phyloP scores from a whole-genome alignment of 2,888 invertebrate species.

The Leuctra nigra region DNA sequence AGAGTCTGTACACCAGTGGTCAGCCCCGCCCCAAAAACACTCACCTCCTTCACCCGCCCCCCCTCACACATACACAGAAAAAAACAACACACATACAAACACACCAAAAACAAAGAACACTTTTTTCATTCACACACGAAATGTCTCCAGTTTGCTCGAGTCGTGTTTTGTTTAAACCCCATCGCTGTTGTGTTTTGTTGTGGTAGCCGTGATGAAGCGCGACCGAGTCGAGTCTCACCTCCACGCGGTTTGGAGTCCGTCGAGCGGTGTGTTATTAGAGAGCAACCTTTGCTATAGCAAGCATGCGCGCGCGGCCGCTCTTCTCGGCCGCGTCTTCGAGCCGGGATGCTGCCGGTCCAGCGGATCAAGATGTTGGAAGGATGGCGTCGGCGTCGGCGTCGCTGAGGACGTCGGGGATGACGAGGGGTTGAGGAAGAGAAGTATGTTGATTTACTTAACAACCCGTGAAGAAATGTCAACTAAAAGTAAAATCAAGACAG shows the following conservation, averaged over 20 bases:
- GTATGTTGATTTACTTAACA: too few species aligned
- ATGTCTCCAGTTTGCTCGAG: not conserved
- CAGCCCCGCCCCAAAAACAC: slow-evolving; percentile 37
- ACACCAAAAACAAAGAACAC: not conserved
- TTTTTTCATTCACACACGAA: not conserved
- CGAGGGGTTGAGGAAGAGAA: too few species aligned
- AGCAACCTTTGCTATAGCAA: slow-evolving; percentile 1
- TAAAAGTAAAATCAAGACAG: too few species aligned
- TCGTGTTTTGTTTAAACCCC: not conserved
- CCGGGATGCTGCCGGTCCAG: too few species aligned
- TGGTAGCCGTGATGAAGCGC: not conserved
- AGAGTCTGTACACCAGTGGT: slow-evolving; percentile 37
- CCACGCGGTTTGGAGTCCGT: not conserved
- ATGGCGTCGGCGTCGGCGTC: too few species aligned
- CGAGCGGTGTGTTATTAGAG: not conserved
- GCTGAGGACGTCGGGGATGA: too few species aligned
- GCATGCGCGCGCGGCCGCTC: slow-evolving; percentile 14
- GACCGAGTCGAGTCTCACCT: not conserved
- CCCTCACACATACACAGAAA: slow-evolving; percentile 17
- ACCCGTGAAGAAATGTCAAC: too few species aligned
- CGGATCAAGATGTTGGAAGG: too few species aligned
- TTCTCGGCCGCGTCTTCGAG: too few species aligned
- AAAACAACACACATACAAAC: not conserved
- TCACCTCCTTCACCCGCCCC: slow-evolving; percentile 29
- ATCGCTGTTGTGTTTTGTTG: not conserved